Conservation (phyloP, 2,797 vertebrate genomes). For the Alosa sapidissima region DNA sequence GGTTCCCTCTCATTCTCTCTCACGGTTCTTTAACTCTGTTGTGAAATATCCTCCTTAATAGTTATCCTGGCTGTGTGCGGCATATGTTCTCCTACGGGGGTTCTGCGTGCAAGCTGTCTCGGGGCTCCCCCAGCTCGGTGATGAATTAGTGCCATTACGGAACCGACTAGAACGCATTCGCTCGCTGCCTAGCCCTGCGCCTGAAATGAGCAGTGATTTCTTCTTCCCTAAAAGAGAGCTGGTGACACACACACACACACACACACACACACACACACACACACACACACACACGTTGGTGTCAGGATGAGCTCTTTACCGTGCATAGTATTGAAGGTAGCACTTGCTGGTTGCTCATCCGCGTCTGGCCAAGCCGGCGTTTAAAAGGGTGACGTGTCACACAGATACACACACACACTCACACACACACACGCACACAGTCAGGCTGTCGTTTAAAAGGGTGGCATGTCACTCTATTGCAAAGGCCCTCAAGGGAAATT, state of each 20-base stretch:
- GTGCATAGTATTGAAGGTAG: neutral
- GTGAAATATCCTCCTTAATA: no score
- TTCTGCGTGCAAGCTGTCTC: constrained; percentile 34
- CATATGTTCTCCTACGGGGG: neutral
- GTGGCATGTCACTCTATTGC: neutral
- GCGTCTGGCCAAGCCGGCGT: neutral
- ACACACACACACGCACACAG: no score
- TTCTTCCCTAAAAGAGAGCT: neutral
- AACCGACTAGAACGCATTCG: neutral
- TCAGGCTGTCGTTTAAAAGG: neutral
- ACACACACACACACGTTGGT: neutral
- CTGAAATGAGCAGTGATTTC: neutral
- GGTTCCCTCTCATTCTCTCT: neutral
- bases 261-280: neutral
- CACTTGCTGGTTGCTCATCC: neutral
- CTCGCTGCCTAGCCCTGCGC: neutral
- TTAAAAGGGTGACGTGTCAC: neutral
- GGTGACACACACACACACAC: neutral
- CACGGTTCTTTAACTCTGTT: neutral
- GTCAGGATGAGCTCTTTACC: neutral
- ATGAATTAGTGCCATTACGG: constrained; percentile 51
- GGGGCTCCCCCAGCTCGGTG: constrained; percentile 29
- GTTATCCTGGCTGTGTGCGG: neutral
- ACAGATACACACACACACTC: no score
- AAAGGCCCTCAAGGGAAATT: neutral